Conservation (phyloP, 2,113 vertebrate genomes). For the Prochilodus magdalenae region DNA sequence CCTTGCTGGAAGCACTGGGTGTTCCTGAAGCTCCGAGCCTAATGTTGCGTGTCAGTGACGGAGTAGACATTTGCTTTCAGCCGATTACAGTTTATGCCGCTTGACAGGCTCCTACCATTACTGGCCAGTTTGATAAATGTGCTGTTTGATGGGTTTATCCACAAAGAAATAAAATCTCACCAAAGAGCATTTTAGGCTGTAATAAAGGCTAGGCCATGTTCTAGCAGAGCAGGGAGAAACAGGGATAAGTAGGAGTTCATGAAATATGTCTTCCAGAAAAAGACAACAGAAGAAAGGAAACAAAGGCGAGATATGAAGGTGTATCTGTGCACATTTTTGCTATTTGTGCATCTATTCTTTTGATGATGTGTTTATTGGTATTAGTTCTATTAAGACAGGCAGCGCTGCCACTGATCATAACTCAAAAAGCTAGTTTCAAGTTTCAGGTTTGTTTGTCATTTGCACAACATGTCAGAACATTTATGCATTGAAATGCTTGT, state of each 20-base stretch:
- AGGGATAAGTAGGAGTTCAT: conserved; percentile 8
- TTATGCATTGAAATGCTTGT: no score
- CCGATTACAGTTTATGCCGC: conserved; percentile 10
- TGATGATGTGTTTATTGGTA: no score
- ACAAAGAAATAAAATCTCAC: conserved; percentile 3
- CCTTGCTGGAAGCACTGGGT: not conserved
- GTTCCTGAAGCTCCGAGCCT: not conserved
- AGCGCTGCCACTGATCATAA: no score
- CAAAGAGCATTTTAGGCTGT: not conserved
- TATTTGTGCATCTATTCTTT: no score
- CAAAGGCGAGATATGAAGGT: no score
- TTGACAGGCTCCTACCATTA: not conserved
- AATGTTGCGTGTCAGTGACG: conserved; percentile 25
- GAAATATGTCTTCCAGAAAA: not conserved
- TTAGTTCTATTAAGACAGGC: no score
- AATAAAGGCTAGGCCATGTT: not conserved
- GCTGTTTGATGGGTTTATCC: conserved; percentile 5
- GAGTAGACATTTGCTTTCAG: not conserved
- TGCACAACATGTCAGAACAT: no score
- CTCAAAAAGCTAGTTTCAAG: no score
- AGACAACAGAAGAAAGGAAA: no score
- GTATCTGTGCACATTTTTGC: not conserved
- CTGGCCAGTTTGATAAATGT: conserved; percentile 27
- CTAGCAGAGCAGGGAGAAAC: not conserved
- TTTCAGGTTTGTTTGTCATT: no score